Base-by-base conservation (phyloP, 2,797 vertebrate species). In the Percopsis omiscomaycus region DNA sequence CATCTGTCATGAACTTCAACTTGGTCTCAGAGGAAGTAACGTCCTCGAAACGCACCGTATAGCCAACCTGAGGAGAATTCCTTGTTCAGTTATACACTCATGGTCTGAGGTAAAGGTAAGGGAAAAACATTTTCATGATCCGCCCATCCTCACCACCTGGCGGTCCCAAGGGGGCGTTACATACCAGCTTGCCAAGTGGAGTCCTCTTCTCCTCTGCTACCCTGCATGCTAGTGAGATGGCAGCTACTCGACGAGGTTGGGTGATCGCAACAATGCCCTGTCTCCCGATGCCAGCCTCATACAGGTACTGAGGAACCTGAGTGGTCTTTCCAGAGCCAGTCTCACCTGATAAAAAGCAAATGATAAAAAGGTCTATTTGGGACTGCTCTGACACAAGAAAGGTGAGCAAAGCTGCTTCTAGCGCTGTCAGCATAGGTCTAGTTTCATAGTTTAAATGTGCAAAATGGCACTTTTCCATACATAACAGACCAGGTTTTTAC, bases 301-400 rank as follows among this genome's bases (percentile, higher is more conserved):
- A 98, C 52, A 99, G 92, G 74, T 97, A 99, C 89, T 99, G 98
- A 0, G 98, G 98, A 46, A 98, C 90, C 90, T 98, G 98, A 0
- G 98, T 99, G 27, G 97, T 98, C 89, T 99, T 99, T 46, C 98
- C 98, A 0, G 96, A 99, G 59, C 98, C 98, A 0, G 98, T 99
- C 86, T 99, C 98, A 66, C 98, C 97, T 98, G 67, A 8, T 12
- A 45, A 5, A 75, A 0, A 51, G 16, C 13, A 15, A 9, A 58
- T 12, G 55, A 3, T 55, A 10, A 45, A 53, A 37, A 16, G 52
- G 3, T 69, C 22, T 22, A 22, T 22, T 22, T 22, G 22, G 22
- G 22, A 22, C 22, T 22, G 22, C 22, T 22, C 22, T 22, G 22
- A 22, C 22, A 22, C 22, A 22, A 16, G 1, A 57, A 27, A 53